phyloP scores from a whole-genome alignment of 2,888 invertebrate genomes.

The Ceratothoa steindachneri region DNA sequence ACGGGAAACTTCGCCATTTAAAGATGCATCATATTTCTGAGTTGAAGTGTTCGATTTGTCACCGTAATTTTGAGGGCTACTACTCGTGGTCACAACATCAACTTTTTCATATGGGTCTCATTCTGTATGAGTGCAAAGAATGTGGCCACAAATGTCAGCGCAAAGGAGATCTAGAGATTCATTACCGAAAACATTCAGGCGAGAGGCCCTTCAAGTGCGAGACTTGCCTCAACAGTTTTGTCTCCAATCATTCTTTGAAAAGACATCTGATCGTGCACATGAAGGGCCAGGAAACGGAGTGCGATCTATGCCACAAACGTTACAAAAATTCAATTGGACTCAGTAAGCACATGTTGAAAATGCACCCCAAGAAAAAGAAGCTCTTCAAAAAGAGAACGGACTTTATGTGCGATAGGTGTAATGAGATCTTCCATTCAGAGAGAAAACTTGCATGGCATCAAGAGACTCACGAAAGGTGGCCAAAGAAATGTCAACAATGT shows the following conservation, averaged over 20 bases:
- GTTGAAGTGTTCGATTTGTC: slow-evolving; percentile 37
- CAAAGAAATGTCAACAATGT: slow-evolving; percentile 78
- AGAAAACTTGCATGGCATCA: slow-evolving; percentile 80
- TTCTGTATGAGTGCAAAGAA: slow-evolving; percentile 38
- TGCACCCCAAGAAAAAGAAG: slow-evolving; percentile 30
- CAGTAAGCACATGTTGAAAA: slow-evolving; percentile 37
- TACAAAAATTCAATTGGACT: slow-evolving; percentile 36
- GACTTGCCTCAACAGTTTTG: slow-evolving; percentile 38
- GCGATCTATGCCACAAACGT: slow-evolving; percentile 28
- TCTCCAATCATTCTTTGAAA: slow-evolving; percentile 31
- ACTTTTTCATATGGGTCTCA: slow-evolving; percentile 41
- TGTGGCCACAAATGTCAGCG: slow-evolving; percentile 40
- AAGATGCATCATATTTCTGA: slow-evolving; percentile 35
- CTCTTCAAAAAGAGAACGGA: slow-evolving; percentile 33
- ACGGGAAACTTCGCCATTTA: slow-evolving; percentile 34
- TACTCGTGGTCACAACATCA: slow-evolving; percentile 42
- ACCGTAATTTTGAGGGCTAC: slow-evolving; percentile 32
- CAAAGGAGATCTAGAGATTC: slow-evolving; percentile 29
- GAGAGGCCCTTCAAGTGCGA: slow-evolving; percentile 38
- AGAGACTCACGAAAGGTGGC: slow-evolving; percentile 75
- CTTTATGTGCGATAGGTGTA: slow-evolving; percentile 46
- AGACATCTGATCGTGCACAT: slow-evolving; percentile 42
- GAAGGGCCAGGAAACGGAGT: slow-evolving; percentile 32
- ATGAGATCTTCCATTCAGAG: slow-evolving; percentile 65
- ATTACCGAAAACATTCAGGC: slow-evolving; percentile 37